These are phyloP conservation scores for Psittacula cyanocephala DNA, from an alignment of 2,113 vertebrate species.

Conservation along the genomic window DNA sequence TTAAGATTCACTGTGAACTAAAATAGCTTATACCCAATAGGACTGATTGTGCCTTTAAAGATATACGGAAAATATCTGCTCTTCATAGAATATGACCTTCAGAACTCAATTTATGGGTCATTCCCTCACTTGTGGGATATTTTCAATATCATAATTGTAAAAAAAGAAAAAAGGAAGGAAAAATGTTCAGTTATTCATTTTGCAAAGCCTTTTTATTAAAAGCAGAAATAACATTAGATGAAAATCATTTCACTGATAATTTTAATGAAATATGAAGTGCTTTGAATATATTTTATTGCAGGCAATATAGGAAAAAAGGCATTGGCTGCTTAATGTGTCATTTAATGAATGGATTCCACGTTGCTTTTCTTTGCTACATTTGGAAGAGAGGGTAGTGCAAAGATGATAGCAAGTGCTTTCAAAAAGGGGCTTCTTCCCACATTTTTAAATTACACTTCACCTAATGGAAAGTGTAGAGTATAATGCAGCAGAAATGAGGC, in stretches of 20 bases:
- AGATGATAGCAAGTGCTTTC: constrained; percentile 10
- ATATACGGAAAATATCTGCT: constrained; percentile 42
- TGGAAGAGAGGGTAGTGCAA: background rate
- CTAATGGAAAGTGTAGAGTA: constrained; percentile 14
- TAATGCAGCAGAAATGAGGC: constrained; percentile 56
- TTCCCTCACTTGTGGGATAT: constrained; percentile 59
- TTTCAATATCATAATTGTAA: constrained; percentile 60
- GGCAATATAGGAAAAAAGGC: constrained; percentile 59
- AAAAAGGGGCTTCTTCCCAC: constrained; percentile 11
- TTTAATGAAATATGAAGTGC: constrained; percentile 73
- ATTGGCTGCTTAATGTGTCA: constrained; percentile 45
- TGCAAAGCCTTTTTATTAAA: constrained; percentile 71
- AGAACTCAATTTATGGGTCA: constrained; percentile 65
- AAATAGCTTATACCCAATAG: constrained; percentile 23
- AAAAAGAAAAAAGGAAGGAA: constrained; percentile 55
- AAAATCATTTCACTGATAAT: constrained; percentile 72
- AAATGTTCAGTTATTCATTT: constrained; percentile 65
- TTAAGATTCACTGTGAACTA: constrained; percentile 14
- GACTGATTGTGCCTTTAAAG: constrained; percentile 23
- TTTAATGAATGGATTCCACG: constrained; percentile 57
- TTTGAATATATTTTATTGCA: constrained; percentile 68
- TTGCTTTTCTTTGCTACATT: constrained; percentile 21
- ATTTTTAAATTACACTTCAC: constrained; percentile 47
- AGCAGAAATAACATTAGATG: constrained; percentile 73
- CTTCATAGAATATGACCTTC: constrained; percentile 57